Evolutionary conservation across 2,888 invertebrate genomes (phyloP).

Genomic region (Lomographa bimaculata): DNA sequence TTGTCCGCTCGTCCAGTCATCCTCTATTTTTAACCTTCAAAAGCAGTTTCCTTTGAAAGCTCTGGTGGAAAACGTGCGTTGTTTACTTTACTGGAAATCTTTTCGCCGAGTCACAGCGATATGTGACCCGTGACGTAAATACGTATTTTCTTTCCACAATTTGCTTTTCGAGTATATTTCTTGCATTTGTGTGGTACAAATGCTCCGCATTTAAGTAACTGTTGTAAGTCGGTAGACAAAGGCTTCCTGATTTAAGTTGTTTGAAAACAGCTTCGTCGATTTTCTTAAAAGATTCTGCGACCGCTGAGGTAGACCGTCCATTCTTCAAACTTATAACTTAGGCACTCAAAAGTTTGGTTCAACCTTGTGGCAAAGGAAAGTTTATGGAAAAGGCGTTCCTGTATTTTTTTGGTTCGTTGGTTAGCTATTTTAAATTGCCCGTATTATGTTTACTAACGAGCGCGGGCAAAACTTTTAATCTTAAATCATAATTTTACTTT

Average conservation of each 20-base stretch:
- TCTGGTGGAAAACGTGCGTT: conserved; percentile 23
- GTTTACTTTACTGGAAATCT: conserved; percentile 25
- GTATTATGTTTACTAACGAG: no score
- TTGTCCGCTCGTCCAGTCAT: conserved; percentile 55
- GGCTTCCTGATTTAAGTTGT: conserved; percentile 11
- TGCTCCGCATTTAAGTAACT: conserved; percentile 3
- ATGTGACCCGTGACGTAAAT: conserved; percentile 6
- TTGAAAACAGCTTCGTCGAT: conserved; percentile 7
- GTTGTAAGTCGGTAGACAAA: conserved; percentile 11
- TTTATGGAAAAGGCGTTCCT: conserved; percentile 10
- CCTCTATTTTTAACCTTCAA: conserved; percentile 54
- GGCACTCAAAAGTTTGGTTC: conserved; percentile 19
- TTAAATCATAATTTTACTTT: no score
- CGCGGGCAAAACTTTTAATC: no score
- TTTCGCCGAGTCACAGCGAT: conserved; percentile 12
- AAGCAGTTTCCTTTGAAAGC: conserved; percentile 35
- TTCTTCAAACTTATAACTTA: conserved; percentile 23
- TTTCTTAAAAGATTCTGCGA: conserved; percentile 15
- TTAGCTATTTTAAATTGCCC: conserved; percentile 11
- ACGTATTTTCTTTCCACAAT: neutral
- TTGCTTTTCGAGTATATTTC: conserved; percentile 1
- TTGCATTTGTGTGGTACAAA: neutral
- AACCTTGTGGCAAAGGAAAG: conserved; percentile 17
- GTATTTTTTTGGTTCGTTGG: conserved; percentile 5
- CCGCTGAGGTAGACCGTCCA: conserved; percentile 14